Conservation (phyloP, 64 coral and sea anemone genomes). For the Stichodactyla mertensii region DNA sequence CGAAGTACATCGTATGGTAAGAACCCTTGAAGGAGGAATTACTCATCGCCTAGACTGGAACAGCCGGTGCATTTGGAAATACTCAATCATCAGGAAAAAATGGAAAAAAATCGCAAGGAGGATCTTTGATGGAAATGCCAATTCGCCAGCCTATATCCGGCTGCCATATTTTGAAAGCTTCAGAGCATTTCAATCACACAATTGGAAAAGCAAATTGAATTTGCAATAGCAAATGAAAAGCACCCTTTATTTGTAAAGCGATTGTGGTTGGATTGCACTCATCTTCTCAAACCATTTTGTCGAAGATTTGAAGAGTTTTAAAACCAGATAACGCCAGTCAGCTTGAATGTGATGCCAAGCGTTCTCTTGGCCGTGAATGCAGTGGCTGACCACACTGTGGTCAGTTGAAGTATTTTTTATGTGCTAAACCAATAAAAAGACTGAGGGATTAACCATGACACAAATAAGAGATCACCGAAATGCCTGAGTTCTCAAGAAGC, state of each 20-base stretch:
- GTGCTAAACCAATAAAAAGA: neutral
- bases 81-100: neutral
- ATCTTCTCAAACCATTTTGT: neutral
- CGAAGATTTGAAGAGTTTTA: constrained; percentile 2
- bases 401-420: neutral
- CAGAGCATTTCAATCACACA: constrained; percentile 5
- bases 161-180: neutral
- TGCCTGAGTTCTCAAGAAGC: neutral
- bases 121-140: neutral
- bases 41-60: neutral
- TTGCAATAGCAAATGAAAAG: neutral
- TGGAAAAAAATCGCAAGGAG: neutral
- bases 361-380: neutral
- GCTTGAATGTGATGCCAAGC: neutral
- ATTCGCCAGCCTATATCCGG: neutral
- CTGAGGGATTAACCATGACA: neutral
- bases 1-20: neutral
- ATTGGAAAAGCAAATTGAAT: neutral
- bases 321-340: neutral
- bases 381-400: neutral
- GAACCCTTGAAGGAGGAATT: neutral
- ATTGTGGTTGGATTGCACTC: constrained; percentile 3
- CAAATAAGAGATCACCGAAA: constrained; percentile 1
- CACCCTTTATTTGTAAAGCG: constrained; percentile 4
- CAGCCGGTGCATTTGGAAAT: neutral